Evolutionary conservation across 1,140 invertebrate genomes (phyloP).

Genomic region (Charaxes varanes): DNA sequence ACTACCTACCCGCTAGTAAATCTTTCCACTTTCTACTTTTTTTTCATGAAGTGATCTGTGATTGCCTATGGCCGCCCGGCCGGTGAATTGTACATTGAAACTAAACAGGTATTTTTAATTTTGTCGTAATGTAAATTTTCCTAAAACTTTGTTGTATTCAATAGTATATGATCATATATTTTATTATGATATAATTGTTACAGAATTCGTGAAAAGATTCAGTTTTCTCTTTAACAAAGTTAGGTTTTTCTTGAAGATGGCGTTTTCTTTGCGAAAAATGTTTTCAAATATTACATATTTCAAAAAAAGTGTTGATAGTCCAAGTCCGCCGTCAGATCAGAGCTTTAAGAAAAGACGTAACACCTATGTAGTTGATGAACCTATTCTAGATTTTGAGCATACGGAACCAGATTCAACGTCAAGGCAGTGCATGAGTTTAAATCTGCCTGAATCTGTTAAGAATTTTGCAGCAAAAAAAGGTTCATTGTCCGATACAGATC

Average conservation of each 20-base stretch:
- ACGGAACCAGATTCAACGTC: constrained; percentile 47
- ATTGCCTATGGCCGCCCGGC: too few relatives aligned
- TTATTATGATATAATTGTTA: too few relatives aligned
- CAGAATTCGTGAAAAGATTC: too few relatives aligned
- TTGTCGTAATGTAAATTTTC: too few relatives aligned
- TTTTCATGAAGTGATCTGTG: too few relatives aligned
- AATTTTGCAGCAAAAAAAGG: constrained; percentile 42
- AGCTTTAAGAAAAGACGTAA: constrained; percentile 13
- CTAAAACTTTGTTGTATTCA: too few relatives aligned
- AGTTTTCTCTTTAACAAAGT: too few relatives aligned
- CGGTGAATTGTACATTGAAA: too few relatives aligned
- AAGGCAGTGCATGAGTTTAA: constrained; percentile 34
- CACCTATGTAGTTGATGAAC: constrained; percentile 18
- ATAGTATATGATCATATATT: too few relatives aligned
- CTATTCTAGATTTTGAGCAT: constrained; percentile 28
- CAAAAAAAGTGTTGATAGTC: constrained; percentile 38
- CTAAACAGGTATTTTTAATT: too few relatives aligned
- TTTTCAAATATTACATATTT: constrained; percentile 61
- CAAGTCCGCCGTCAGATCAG: constrained; percentile 12
- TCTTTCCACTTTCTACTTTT: too few relatives aligned
- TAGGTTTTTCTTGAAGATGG: constrained; percentile 37
- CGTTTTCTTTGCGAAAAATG: constrained; percentile 58
- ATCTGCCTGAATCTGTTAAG: constrained; percentile 41
- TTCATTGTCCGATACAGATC: constrained; percentile 55
- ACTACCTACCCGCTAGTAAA: too few relatives aligned